These are phyloP conservation scores for Podarcis raffonei DNA, from an alignment of 2,113 vertebrate genomes.

Conservation along the genomic window DNA sequence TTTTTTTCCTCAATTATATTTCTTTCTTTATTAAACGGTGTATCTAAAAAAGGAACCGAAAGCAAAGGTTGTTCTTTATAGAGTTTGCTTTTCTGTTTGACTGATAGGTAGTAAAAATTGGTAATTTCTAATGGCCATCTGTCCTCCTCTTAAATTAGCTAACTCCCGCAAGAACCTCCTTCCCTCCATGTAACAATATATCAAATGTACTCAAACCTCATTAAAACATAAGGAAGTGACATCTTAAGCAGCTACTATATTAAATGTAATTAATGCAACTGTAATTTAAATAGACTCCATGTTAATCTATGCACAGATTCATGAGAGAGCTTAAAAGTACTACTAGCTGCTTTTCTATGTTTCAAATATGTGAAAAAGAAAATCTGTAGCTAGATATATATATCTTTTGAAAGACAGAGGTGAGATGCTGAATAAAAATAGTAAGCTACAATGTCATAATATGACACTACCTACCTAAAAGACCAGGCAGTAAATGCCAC, in stretches of 20 bases:
- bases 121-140: slow-evolving; percentile 66
- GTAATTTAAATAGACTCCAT: slow-evolving; percentile 52
- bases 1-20: slow-evolving; percentile 30
- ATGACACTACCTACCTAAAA: too few relatives aligned
- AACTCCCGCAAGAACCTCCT: slow-evolving; percentile 64
- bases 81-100: slow-evolving; percentile 49
- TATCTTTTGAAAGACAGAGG: not conserved
- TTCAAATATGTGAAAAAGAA: not conserved
- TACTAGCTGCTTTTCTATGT: slow-evolving; percentile 5
- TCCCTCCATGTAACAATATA: slow-evolving; percentile 50
- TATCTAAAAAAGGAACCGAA: slow-evolving; percentile 35
- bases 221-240: slow-evolving; percentile 51
- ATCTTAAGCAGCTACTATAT: slow-evolving; percentile 58
- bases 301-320: slow-evolving; percentile 33
- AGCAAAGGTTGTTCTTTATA: slow-evolving; percentile 45
- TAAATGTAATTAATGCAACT: slow-evolving; percentile 66
- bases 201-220: slow-evolving; percentile 69
- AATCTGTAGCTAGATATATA: not conserved
- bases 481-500: not conserved
- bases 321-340: not conserved
- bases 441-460: not conserved
- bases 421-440: not conserved
- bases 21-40: slow-evolving; percentile 56
- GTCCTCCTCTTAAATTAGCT: slow-evolving; percentile 68
- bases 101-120: slow-evolving; percentile 63